phyloP scores from a whole-genome alignment of 2,888 invertebrate species.

The Drosophila rubida region DNA sequence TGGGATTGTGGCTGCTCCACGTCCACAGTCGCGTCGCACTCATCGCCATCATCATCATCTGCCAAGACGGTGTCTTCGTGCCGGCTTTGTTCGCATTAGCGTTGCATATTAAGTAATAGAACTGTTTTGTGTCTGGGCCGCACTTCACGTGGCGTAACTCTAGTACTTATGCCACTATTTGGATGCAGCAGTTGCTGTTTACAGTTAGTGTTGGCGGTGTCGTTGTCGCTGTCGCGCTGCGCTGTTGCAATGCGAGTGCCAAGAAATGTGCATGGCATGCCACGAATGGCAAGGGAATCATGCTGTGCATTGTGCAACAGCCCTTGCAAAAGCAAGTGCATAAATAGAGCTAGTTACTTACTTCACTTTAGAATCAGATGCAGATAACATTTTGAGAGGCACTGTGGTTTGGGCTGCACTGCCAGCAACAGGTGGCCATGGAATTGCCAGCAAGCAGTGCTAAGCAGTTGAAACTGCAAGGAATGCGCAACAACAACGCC shows the following conservation, averaged over 20 bases:
- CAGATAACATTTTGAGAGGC: neutral
- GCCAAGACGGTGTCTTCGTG: conserved; percentile 47
- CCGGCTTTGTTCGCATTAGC: conserved; percentile 75
- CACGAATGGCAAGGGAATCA: conserved; percentile 30
- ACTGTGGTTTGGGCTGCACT: neutral
- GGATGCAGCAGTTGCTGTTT: conserved; percentile 31
- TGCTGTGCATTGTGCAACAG: conserved; percentile 6
- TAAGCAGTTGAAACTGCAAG: neutral
- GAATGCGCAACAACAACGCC: neutral
- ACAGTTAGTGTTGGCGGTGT: conserved; percentile 17
- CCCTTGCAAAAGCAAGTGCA: neutral
- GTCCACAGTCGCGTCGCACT: conserved; percentile 10
- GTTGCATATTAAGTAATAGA: conserved; percentile 78
- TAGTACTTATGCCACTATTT: conserved; percentile 32
- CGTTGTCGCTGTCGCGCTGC: conserved; percentile 27
- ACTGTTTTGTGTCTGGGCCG: conserved; percentile 63
- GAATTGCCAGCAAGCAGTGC: neutral
- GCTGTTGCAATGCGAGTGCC: conserved; percentile 57
- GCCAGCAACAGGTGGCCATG: neutral
- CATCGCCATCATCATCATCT: conserved; percentile 15
- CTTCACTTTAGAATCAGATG: neutral
- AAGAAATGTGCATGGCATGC: conserved; percentile 37
- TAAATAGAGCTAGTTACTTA: neutral
- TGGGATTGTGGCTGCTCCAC: conserved; percentile 28
- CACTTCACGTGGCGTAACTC: conserved; percentile 58